Evolutionary conservation across 2,888 invertebrate species (phyloP), one percentile per base, ranked within the genome.

Genomic region (Nymphalis polychloros): DNA sequence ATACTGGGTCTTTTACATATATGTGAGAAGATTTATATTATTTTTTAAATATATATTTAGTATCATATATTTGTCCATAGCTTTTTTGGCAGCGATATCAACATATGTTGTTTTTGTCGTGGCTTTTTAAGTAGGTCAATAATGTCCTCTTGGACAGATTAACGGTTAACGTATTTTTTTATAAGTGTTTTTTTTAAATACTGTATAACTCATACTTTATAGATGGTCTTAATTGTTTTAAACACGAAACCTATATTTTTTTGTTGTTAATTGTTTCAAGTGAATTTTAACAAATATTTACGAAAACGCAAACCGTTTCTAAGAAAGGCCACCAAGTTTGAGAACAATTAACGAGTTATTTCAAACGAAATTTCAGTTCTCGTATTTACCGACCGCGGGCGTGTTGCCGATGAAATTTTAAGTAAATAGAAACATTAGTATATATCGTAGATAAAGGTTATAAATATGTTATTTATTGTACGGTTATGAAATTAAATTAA

Each of bases 341-440:
- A 23, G 27, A 62, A 59, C 64, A 70, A 70, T 65, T 68, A 68
- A 13, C 20, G 59, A 59, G 63, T 59, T 63, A 49, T 64, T 68
- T 55, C 53, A 49, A 68, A 68, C 64, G 63, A 63, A 63, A 68
- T 62, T 61, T 63, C n/a, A 31, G 35, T 52, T 53, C 62, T 4
- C 55, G 35, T 59, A 53, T 65, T 55, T 59, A n/a, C 20, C 19
- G 49, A 62, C 64, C 68, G 59, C 64, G 53, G 49, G 52, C 53
- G 50, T 68, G 48, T 63, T 59, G 48, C 47, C 47, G 53, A 63
- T 63, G 31, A 27, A 53, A 50, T 57, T 49, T 46, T 46, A 31
- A 55, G 41, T 53, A 48, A 49, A 67, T 55, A 61, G 57, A 62
- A 62, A 62, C 49, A 23, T 62, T 17, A 41, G 8, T 19, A 41